phyloP scores from a whole-genome alignment of 2,888 invertebrate species.

The Drosophila demipolita region DNA sequence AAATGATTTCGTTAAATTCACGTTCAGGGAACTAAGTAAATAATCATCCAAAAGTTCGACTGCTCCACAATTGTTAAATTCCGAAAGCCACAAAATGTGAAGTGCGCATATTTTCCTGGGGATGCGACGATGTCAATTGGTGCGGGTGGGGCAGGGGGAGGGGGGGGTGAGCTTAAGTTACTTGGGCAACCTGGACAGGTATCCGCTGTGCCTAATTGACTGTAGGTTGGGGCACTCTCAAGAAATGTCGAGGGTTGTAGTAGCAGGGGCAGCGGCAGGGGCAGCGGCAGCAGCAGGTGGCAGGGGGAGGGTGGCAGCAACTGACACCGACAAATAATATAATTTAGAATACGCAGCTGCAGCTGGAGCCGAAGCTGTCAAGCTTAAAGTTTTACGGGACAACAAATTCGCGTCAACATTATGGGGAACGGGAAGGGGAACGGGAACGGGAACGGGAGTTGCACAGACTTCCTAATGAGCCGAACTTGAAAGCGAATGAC shows the following conservation, averaged over 20 bases:
- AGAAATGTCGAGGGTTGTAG: constrained; percentile 29
- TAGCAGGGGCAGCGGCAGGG: no score
- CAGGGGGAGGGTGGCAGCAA: constrained; percentile 3
- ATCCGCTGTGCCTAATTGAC: constrained; percentile 73
- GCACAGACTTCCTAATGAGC: constrained; percentile 75
- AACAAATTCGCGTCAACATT: constrained; percentile 49
- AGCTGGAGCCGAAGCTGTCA: constrained; percentile 37
- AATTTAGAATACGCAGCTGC: constrained; percentile 55
- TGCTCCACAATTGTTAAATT: constrained; percentile 38
- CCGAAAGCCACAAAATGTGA: constrained; percentile 75
- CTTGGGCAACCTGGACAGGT: constrained; percentile 42
- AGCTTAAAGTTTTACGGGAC: constrained; percentile 45
- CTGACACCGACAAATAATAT: constrained; percentile 67
- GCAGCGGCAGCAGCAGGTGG: no score
- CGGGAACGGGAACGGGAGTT: constrained; percentile 41
- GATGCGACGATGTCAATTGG: not conserved
- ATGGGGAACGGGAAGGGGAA: constrained; percentile 38
- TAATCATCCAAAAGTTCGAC: constrained; percentile 62
- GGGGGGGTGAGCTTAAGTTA: constrained; percentile 2
- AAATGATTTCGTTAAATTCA: constrained; percentile 72
- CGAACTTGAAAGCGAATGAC: constrained; percentile 67
- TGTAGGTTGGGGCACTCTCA: constrained; percentile 19
- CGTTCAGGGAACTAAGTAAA: constrained; percentile 75
- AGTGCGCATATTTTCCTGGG: constrained; percentile 73
- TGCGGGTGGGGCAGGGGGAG: not conserved